These are phyloP conservation scores for Drosophila barbarae DNA, from an alignment of 2,888 invertebrate species.

Conservation along the genomic window DNA sequence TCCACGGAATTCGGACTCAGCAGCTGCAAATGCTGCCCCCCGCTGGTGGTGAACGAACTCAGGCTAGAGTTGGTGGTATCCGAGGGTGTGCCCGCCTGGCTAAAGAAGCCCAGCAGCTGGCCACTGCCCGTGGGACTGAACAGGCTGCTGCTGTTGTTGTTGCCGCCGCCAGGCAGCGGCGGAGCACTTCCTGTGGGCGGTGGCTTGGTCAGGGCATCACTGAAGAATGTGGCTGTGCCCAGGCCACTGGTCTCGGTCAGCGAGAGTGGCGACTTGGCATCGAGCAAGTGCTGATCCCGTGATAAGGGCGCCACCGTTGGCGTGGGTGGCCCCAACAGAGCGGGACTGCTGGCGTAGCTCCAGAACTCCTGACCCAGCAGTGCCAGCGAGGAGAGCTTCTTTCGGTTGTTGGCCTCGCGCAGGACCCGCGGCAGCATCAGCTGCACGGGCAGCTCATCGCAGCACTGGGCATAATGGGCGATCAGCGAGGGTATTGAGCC, in stretches of 20 bases:
- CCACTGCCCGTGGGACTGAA: conserved; percentile 76
- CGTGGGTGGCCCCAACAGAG: conserved; percentile 51
- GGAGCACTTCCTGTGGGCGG: conserved; percentile 25
- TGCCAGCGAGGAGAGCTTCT: conserved; percentile 93
- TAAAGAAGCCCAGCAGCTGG: conserved; percentile 73
- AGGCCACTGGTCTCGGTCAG: conserved; percentile 80
- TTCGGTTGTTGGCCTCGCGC: conserved; percentile 92
- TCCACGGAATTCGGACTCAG: conserved; percentile 83
- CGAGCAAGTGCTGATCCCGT: conserved; percentile 54
- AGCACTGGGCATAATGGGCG: conserved; percentile 95
- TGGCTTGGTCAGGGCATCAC: conserved; percentile 54
- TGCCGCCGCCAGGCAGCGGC: conserved; percentile 38
- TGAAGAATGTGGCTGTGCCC: conserved; percentile 79
- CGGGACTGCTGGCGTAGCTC: conserved; percentile 83
- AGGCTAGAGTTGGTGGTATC: conserved; percentile 87
- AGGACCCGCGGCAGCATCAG: conserved; percentile 91
- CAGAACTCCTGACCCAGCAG: conserved; percentile 93
- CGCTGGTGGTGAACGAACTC: conserved; percentile 86
- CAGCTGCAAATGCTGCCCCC: conserved; percentile 76
- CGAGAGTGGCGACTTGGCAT: conserved; percentile 79
- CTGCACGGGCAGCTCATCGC: conserved; percentile 95
- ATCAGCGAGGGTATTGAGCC: conserved; percentile 95
- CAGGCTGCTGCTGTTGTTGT: conserved; percentile 57
- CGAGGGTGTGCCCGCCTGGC: conserved; percentile 82
- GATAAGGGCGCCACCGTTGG: conserved; percentile 5